Evolutionary conservation across 2,888 invertebrate genomes (phyloP), one percentile per base, ranked within the genome.

Genomic region (Aromia moschata): DNA sequence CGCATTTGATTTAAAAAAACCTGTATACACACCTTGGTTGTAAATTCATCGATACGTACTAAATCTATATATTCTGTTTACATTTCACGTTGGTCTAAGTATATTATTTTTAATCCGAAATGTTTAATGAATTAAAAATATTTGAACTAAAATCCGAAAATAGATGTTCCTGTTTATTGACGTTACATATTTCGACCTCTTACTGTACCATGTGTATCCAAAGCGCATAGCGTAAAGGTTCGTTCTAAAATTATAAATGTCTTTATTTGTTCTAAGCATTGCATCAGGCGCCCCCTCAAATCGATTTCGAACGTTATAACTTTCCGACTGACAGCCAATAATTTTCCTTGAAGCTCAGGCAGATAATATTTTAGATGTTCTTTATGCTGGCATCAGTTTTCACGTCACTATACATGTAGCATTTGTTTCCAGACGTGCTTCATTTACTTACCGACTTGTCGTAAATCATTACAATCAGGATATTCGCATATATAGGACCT

Each of bases 141-240:
- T 66, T 69, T 68, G 67, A 68, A 69, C 65, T 69, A 70, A 63
- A 58, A 58, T 60, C 68, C 67, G 59, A 60, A 71, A 71, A 71
- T 70, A 70, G 65, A 64, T 43, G 49, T 38, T 38, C 57, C 37
- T 70, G 71, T 71, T 71, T 71, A 69, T 71, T 71, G 69, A 69
- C 67, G 57, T 71, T 71, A 65, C 62, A 64, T 68, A 70, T 68
- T 70, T 68, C 55, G 60, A 56, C 67, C 67, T 61, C 51, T 51
- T 51, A 51, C 40, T 16, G 7, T 51, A 30, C 51, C 51, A 51
- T 51, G 40, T 51, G 51, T 51, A 51, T 51, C 51, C 51, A 30
- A 25, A 51, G 25, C 37, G 37, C 14, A 11, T 10, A 25, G 30
- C 15, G 15, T 30, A 51, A 38, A 51, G 38, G 30, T 40, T 30